Conservation (phyloP, 2,113 vertebrate genomes). For the Danionella cerebrum region DNA sequence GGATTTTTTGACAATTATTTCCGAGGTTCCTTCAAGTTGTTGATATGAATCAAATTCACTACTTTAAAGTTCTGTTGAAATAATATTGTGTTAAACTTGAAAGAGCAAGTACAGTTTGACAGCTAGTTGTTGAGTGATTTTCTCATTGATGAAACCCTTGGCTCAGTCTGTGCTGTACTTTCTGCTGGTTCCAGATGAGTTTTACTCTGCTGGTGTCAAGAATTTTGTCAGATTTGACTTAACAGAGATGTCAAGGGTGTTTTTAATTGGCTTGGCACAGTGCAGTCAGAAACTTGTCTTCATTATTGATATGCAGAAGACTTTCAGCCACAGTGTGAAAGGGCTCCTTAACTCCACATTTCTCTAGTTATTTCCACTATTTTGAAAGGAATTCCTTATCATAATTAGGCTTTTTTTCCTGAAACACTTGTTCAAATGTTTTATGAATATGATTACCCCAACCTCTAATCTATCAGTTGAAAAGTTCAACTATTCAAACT, state of each 20-base stretch:
- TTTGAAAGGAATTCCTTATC: background rate
- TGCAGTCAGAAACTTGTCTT: background rate
- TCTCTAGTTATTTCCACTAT: background rate
- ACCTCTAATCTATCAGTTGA: no score
- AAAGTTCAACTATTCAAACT: no score
- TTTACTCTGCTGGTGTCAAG: background rate
- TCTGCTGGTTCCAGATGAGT: background rate
- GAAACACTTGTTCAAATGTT: no score
- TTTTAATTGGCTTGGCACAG: constrained; percentile 4
- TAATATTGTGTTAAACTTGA: background rate
- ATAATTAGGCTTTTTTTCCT: no score
- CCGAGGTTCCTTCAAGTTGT: background rate
- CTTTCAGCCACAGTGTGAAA: background rate
- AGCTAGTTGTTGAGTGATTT: background rate
- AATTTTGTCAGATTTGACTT: background rate
- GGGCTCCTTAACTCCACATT: background rate
- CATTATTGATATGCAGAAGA: background rate
- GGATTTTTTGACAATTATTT: background rate
- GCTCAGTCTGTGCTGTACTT: background rate
- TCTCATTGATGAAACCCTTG: background rate
- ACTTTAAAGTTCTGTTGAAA: background rate
- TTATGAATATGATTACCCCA: no score
- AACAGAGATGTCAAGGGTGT: background rate
- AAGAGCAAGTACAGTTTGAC: background rate
- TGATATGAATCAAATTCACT: no score